Evolutionary conservation across 1,140 invertebrate species (phyloP).

Genomic region (Leptinotarsa lineolata): DNA sequence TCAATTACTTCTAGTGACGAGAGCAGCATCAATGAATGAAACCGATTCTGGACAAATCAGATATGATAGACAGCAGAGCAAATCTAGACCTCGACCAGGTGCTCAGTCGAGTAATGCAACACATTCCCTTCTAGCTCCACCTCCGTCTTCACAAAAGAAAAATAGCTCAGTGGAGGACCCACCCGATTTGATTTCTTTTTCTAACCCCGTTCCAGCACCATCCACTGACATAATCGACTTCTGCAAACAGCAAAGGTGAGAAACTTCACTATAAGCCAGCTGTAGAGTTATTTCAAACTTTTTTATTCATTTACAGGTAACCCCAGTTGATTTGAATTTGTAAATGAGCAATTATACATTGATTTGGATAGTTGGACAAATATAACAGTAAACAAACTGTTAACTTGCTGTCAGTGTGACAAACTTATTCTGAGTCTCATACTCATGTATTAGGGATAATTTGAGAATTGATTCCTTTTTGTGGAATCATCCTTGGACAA

Average conservation of each 20-base stretch:
- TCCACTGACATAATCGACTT: slow-evolving; percentile 46
- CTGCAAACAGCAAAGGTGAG: slow-evolving; percentile 45
- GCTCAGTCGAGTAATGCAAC: slow-evolving; percentile 32
- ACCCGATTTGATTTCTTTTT: slow-evolving; percentile 74
- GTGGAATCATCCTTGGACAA: too few species aligned
- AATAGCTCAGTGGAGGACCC: slow-evolving; percentile 61
- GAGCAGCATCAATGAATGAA: slow-evolving; percentile 52
- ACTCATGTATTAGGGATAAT: too few species aligned
- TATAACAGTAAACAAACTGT: too few species aligned
- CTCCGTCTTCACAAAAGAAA: slow-evolving; percentile 59
- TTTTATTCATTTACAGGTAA: too few species aligned
- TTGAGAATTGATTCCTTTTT: too few species aligned
- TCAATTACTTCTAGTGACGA: slow-evolving; percentile 37
- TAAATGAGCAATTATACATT: too few species aligned
- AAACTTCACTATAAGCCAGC: not conserved
- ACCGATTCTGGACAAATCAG: slow-evolving; percentile 45
- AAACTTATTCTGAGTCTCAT: too few species aligned
- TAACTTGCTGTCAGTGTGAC: too few species aligned
- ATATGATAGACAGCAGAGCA: slow-evolving; percentile 45
- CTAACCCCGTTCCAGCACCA: slow-evolving; percentile 62
- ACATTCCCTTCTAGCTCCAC: slow-evolving; percentile 60
- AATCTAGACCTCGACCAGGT: slow-evolving; percentile 50
- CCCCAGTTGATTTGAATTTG: too few species aligned
- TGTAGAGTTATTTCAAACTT: too few species aligned
- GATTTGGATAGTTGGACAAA: too few species aligned